phyloP scores from a whole-genome alignment of 2,113 vertebrate species.

The Hirundichthys speculiger region DNA sequence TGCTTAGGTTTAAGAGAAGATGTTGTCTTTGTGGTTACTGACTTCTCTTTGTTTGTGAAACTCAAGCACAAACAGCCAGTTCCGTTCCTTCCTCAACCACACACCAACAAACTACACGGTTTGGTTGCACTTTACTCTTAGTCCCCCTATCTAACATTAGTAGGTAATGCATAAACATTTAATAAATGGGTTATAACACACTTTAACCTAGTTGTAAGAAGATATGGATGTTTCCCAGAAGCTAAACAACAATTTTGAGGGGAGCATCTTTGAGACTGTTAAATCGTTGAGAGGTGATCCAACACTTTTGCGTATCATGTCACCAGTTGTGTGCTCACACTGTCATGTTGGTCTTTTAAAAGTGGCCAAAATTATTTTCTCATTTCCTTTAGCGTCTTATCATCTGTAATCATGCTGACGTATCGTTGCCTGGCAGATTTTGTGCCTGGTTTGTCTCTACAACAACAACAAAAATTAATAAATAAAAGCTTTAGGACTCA shows the following conservation, averaged over 20 bases:
- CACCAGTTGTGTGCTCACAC: too few relatives aligned
- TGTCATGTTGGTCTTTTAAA: too few relatives aligned
- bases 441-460: neutral
- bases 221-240: neutral
- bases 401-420: neutral
- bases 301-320: neutral
- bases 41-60: slow-evolving; percentile 53
- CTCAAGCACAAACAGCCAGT: slow-evolving; percentile 60
- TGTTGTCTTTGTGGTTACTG: slow-evolving; percentile 62
- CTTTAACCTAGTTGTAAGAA: slow-evolving; percentile 7
- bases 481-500: neutral
- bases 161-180: neutral
- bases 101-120: slow-evolving; percentile 23
- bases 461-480: too few relatives aligned
- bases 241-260: neutral
- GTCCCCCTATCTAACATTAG: slow-evolving; percentile 1
- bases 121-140: slow-evolving; percentile 31
- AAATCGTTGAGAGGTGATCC: too few relatives aligned
- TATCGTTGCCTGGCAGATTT: neutral
- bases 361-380: neutral
- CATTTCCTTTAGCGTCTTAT: neutral
- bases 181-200: slow-evolving; percentile 17
- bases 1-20: slow-evolving; percentile 52
- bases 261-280: neutral
- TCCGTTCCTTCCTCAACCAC: slow-evolving; percentile 24